Base-by-base conservation (phyloP, 2,888 invertebrate species). In the Dasypogon diadema region DNA sequence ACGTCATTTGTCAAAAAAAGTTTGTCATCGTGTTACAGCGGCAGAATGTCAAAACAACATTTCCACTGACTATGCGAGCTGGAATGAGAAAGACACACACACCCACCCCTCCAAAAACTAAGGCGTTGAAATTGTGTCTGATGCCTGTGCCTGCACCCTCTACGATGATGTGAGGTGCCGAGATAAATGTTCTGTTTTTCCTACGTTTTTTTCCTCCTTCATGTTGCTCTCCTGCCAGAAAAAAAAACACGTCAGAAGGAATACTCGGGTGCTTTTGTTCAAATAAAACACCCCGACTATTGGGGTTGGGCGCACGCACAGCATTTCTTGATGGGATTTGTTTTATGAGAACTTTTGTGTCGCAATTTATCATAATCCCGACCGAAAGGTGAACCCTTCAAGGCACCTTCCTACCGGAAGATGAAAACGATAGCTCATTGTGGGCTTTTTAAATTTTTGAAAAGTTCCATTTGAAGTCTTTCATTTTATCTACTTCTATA, bases 1-100 rank as follows among this genome's bases (percentile, higher is more conserved):
- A 75, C 60, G 75, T 77, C 77, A 77, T 77, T 77, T 77, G 75
- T 77, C 77, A 77, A 75, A 75, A 75, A 77, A 77, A 77, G 58
- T 77, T 77, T 77, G 74, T 77, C 77, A 75, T 74, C 70, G 37
- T 75, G 75, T 74, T 77, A 75, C 77, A 75, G 65, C 75, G 58
- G 70, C 60, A 75, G 74, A 77, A 77, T 77, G 77, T 77, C 77
- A 77, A 77, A 77, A 77, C 77, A 77, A 77, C 54, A 70, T 70
- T 70, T 70, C 34, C 24, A 24, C 34, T 30, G 18, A 54, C 55
- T 21, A 12, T 6, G 24, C 24, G 14, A n/a, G 46, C 22, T 24
- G 34, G 24, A 54, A 26, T n/a, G 10, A 16, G 51, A 16, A 6
- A 54, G 18, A 54, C 21, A 54, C 21, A 6, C 56, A 10, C 51